Conservation (phyloP, 2,113 vertebrate genomes). For the Amazona guildingii region DNA sequence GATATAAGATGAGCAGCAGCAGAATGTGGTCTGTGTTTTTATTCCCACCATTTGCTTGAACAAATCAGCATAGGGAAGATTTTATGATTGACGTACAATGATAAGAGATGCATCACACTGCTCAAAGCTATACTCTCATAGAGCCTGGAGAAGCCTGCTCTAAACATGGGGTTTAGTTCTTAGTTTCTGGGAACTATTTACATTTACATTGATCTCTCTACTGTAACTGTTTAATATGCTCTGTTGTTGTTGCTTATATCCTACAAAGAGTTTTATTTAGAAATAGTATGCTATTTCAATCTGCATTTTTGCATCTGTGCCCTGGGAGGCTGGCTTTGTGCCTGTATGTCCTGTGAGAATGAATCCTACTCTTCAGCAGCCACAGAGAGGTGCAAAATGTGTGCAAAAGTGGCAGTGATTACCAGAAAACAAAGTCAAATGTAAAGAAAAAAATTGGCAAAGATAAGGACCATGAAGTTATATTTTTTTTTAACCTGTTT, state of each 20-base stretch:
- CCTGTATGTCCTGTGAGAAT: not conserved
- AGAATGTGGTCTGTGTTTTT: not conserved
- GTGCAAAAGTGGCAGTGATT: not conserved
- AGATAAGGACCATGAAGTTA: not conserved
- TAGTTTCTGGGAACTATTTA: not conserved
- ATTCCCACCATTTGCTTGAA: not conserved
- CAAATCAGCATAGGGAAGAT: not conserved
- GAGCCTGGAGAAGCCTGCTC: not conserved
- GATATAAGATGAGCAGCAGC: not conserved
- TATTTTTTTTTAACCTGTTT: not conserved
- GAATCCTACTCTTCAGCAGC: not conserved
- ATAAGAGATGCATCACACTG: rapidly evolving
- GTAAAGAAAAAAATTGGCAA: not conserved
- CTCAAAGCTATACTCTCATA: rapidly evolving
- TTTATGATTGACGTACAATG: not conserved
- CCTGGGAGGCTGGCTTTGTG: not conserved
- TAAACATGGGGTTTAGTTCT: not conserved
- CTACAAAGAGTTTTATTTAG: not conserved
- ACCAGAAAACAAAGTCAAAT: not conserved
- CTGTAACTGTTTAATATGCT: not conserved
- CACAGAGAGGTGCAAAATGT: not conserved
- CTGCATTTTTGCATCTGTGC: not conserved
- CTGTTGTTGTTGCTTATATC: not conserved
- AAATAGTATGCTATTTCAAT: not conserved
- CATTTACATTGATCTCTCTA: not conserved